Percentiles rank a stretch among this genome's conserved stretches.
These are phyloP conservation scores for Ophion costatus DNA, from an alignment of 2,888 invertebrate genomes.

Conservation along the genomic window DNA sequence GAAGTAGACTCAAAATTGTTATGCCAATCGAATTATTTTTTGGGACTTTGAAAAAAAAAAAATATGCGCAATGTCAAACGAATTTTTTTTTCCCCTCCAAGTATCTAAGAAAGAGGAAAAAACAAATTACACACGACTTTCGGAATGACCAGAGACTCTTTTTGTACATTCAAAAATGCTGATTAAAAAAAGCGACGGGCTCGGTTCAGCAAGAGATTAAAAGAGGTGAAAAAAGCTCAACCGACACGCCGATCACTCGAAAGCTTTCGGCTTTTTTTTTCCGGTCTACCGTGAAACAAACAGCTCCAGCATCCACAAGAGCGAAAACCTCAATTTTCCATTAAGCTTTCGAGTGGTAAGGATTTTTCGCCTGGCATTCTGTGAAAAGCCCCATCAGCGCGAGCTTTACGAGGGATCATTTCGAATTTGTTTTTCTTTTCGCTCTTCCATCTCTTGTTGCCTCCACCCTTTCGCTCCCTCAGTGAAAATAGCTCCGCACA, in stretches of 20 bases:
- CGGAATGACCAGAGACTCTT: no score
- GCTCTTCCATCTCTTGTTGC: not conserved
- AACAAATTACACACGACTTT: no score
- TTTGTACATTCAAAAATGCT: no score
- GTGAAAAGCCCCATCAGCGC: slow-evolving; percentile 32
- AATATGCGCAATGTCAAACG: no score
- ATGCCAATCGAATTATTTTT: no score
- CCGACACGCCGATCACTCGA: slow-evolving; percentile 37
- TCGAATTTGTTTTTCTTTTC: slow-evolving; percentile 26
- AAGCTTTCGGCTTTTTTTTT: slow-evolving; percentile 27
- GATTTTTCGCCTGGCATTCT: slow-evolving; percentile 43
- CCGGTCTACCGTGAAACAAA: slow-evolving; percentile 32
- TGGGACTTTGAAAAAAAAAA: no score
- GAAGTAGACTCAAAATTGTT: no score
- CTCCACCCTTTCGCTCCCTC: slow-evolving; percentile 22
- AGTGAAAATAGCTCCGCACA: slow-evolving; percentile 38
- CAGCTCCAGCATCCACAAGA: slow-evolving; percentile 11
- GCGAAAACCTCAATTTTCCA: slow-evolving; percentile 45
- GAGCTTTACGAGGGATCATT: slow-evolving; percentile 46
- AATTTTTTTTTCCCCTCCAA: no score
- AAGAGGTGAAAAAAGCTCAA: slow-evolving; percentile 46
- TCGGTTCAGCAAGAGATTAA: not conserved
- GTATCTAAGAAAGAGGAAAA: no score
- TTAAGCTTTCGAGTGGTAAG: slow-evolving; percentile 42
- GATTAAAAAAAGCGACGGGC: not conserved